Conservation (phyloP, 2,888 invertebrate genomes). For the Alcis repandata region DNA sequence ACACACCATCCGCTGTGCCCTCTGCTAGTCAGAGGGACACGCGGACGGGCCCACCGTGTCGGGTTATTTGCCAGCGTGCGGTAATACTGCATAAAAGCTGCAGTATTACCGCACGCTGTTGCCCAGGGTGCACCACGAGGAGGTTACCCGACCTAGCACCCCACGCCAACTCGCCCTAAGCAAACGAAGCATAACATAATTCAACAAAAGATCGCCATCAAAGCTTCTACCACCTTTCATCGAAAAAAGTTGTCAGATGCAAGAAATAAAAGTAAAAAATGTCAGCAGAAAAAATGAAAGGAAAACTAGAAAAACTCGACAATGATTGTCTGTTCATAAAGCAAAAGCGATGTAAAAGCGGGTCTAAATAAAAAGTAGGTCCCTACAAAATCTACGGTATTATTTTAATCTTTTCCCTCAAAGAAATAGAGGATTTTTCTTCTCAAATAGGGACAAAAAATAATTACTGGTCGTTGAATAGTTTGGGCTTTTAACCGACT, state of each 20-base stretch:
- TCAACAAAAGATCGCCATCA: conserved; percentile 20
- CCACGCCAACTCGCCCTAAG: neutral
- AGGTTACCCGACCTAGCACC: too few relatives aligned
- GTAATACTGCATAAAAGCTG: too few relatives aligned
- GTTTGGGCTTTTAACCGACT: too few relatives aligned
- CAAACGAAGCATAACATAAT: conserved; percentile 15
- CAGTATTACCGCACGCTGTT: too few relatives aligned
- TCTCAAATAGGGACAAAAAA: neutral
- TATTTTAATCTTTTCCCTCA: neutral
- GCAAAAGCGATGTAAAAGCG: conserved; percentile 2
- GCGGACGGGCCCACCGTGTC: too few relatives aligned
- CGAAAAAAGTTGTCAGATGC: conserved; percentile 10
- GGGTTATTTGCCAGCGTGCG: too few relatives aligned
- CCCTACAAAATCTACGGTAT: neutral
- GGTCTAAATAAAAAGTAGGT: neutral
- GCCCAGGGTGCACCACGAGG: too few relatives aligned
- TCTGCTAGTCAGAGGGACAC: too few relatives aligned
- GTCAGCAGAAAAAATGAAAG: neutral
- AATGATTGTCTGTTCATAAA: neutral
- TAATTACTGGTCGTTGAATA: neutral
- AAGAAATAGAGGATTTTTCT: neutral
- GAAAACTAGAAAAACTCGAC: conserved; percentile 3
- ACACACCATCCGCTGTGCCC: too few relatives aligned
- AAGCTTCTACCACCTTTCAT: conserved; percentile 10
- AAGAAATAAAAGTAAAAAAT: conserved; percentile 5